Base-by-base conservation (phyloP, 2,888 invertebrate genomes). In the Sinohyriopsis cumingii region DNA sequence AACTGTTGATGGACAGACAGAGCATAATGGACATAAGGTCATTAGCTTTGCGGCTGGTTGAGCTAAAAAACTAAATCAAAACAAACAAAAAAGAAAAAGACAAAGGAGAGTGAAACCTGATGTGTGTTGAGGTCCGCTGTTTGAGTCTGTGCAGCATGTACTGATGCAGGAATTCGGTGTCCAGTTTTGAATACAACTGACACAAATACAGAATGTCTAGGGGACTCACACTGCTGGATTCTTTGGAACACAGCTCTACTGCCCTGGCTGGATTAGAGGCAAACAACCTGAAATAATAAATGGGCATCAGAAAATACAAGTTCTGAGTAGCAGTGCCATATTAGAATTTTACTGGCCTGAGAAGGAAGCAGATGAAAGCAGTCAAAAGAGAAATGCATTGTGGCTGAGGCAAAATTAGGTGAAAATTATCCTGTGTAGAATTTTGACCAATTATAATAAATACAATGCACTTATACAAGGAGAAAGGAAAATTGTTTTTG, bases 141-240 rank as follows among this genome's bases (percentile, higher is more conserved):
- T 20, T 65, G 28, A 69, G 56, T 54, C 59, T 69, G 28, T 45
- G 69, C 25, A 73, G 66, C 76, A 84, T 79, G 64, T 82, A 86
- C 15, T 79, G 72, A 67, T 76, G 74, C 63, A 83, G 75, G 20
- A 70, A 68, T 45, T 73, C 71, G 22, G 76, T 71, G 55, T 74
- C 55, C 65, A 79, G 63, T 70, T 74, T 75, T 25, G 62, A 63
- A 33, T 80, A 74, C 53, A 77, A 61, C 9, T 61, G 54, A 75
- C 83, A 82, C 65, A 85, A 61, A 69, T 79, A 77, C 12, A 85
- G 55, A 3, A 87, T 66, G 67, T 87, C 85, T n/a, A 77, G 56
- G 22, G 84, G 78, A 12, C 72, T 68, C 20, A 86, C 67, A 55
- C 74, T 59, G 5, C 72, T 74, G 45, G 68, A 68, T 53, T 81